phyloP scores from a whole-genome alignment of 2,113 vertebrate genomes.

The Halichoerus grypus region DNA sequence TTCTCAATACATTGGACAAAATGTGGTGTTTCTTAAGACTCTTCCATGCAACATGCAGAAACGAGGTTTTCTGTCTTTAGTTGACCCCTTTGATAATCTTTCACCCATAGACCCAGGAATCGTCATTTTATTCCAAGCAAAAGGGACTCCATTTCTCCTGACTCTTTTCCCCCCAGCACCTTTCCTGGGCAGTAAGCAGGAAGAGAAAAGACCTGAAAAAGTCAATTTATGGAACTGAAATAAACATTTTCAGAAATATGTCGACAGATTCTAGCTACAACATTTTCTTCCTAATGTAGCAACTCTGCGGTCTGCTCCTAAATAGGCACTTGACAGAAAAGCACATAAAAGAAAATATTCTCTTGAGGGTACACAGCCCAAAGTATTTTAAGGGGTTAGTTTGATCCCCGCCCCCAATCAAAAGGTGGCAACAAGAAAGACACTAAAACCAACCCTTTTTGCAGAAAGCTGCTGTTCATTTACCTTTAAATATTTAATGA shows the following conservation, averaged over 20 bases:
- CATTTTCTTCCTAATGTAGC: conserved; percentile 8
- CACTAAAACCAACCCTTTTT: conserved; percentile 57
- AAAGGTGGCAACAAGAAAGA: conserved; percentile 59
- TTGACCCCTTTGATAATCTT: not conserved
- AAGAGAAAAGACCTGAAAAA: conserved; percentile 41
- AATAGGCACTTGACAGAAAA: conserved; percentile 45
- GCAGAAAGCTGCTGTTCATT: conserved; percentile 62
- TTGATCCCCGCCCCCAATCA: not conserved
- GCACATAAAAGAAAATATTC: conserved; percentile 2
- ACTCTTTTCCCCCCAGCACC: not conserved
- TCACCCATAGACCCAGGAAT: not conserved
- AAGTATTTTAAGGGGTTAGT: not conserved
- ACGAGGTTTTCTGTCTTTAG: not conserved
- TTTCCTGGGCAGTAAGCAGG: not conserved
- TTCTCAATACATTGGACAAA: not conserved
- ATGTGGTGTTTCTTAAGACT: not conserved
- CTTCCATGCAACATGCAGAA: not conserved
- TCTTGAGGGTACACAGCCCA: conserved; percentile 8
- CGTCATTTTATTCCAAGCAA: conserved; percentile 40
- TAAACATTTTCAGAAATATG: conserved; percentile 15
- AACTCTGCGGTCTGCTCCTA: conserved; percentile 31
- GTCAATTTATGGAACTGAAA: conserved; percentile 34
- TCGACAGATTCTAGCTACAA: not conserved
- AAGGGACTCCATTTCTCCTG: not conserved
- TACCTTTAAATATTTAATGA: conserved; percentile 98